phyloP scores from a whole-genome alignment of 2,888 invertebrate species.

The Gymnocheta viridis region DNA sequence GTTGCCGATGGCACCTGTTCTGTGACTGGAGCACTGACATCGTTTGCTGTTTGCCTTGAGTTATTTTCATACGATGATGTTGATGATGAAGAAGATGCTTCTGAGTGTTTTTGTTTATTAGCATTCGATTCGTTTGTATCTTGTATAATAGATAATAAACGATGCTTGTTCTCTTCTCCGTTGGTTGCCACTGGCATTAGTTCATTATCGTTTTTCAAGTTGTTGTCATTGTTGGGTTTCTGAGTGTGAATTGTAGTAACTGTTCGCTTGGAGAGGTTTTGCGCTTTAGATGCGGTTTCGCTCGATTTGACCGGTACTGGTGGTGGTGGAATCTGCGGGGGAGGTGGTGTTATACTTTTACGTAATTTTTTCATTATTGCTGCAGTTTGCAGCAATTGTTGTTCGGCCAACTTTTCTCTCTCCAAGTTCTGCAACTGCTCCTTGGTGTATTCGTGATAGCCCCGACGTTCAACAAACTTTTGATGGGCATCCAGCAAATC shows the following conservation, averaged over 20 bases:
- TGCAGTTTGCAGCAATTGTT: slow-evolving; percentile 76
- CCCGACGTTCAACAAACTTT: slow-evolving; percentile 86
- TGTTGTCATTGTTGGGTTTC: slow-evolving; percentile 71
- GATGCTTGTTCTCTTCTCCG: slow-evolving; percentile 82
- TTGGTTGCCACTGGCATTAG: slow-evolving; percentile 37
- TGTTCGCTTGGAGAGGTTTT: slow-evolving; percentile 67
- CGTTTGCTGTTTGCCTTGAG: slow-evolving; percentile 76
- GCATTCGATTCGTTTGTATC: slow-evolving; percentile 76
- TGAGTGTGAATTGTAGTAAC: slow-evolving; percentile 48
- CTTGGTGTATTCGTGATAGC: slow-evolving; percentile 83
- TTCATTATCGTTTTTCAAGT: slow-evolving; percentile 72
- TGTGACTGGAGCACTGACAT: slow-evolving; percentile 69
- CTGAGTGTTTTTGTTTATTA: slow-evolving; percentile 57
- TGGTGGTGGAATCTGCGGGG: slow-evolving; percentile 77
- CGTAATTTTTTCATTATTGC: slow-evolving; percentile 79
- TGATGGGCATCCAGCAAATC: slow-evolving; percentile 87
- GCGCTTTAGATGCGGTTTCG: slow-evolving; percentile 77
- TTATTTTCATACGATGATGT: slow-evolving; percentile 79
- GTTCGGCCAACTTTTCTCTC: slow-evolving; percentile 74
- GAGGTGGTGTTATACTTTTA: slow-evolving; percentile 79
- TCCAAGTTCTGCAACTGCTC: slow-evolving; percentile 77
- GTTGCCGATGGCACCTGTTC: slow-evolving; percentile 65
- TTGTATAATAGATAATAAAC: slow-evolving; percentile 85
- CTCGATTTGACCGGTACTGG: slow-evolving; percentile 78
- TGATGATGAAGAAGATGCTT: slow-evolving; percentile 51